Percentiles rank a stretch among this genome's conserved stretches.
Evolutionary conservation across 2,113 vertebrate genomes (phyloP).

Genomic region (Phaethornis superciliosus): DNA sequence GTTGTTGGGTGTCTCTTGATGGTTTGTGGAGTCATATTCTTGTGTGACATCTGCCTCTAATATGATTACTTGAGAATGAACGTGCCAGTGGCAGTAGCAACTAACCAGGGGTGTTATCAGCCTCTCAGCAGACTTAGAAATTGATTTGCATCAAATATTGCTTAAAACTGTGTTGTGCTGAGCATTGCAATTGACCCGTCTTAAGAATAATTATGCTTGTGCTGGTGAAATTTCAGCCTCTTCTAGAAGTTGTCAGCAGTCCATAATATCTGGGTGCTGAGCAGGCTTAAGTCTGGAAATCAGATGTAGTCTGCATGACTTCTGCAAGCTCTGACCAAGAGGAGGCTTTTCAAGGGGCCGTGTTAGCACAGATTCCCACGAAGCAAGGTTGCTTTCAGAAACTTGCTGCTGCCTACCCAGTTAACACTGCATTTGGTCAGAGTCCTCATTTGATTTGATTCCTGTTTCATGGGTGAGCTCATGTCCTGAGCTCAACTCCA

Average conservation of each 20-base stretch:
- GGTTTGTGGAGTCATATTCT: neutral
- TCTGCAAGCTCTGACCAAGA: neutral
- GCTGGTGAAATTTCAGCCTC: slow-evolving; percentile 14
- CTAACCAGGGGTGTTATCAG: slow-evolving; percentile 7
- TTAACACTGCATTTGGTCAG: neutral
- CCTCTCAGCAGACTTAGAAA: slow-evolving; percentile 1
- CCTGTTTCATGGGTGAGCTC: neutral
- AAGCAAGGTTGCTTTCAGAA: neutral
- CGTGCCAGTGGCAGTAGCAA: neutral
- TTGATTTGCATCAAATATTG: slow-evolving; percentile 49
- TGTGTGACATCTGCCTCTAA: slow-evolving; percentile 30
- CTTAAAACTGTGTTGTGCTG: slow-evolving; percentile 24
- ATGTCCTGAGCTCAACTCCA: neutral
- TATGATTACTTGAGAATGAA: slow-evolving; percentile 10
- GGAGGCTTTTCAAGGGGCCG: neutral
- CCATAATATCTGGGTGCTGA: neutral
- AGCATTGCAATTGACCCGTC: neutral
- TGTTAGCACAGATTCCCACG: neutral
- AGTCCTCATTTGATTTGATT: neutral
- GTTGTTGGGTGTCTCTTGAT: neutral
- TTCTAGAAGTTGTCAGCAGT: slow-evolving; percentile 40
- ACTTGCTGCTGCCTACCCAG: neutral
- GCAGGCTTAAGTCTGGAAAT: slow-evolving; percentile 7
- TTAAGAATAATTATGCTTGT: neutral
- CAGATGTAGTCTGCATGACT: neutral